Conservation (phyloP, 2,888 invertebrate genomes). For the Shargacucullia verbasci region DNA sequence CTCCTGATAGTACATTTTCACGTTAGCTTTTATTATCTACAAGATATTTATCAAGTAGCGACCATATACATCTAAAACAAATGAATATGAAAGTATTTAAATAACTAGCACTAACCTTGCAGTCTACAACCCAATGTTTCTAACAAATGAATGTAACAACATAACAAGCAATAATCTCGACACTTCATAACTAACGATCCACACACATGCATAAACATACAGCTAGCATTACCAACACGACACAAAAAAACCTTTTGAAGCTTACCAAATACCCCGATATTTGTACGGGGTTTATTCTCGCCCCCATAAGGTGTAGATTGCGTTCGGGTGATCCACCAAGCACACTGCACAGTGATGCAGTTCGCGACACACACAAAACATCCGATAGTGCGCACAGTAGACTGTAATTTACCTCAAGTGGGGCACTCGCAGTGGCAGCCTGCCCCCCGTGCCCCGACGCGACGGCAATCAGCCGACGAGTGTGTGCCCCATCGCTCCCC, state of each 20-base stretch:
- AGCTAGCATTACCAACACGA: constrained; percentile 31
- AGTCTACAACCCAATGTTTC: too few species aligned
- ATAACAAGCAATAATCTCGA: constrained; percentile 9
- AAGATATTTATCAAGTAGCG: too few species aligned
- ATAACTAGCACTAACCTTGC: too few species aligned
- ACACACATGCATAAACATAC: constrained; percentile 24
- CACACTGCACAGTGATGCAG: constrained; percentile 56
- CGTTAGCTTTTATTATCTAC: too few species aligned
- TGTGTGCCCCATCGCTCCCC: constrained; percentile 64
- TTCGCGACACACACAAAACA: constrained; percentile 71
- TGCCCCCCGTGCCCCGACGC: constrained; percentile 60
- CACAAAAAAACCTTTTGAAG: constrained; percentile 54
- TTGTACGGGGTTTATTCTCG: constrained; percentile 54
- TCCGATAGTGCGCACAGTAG: constrained; percentile 72
- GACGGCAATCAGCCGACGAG: constrained; percentile 73
- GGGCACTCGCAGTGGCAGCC: constrained; percentile 66
- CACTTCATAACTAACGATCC: constrained; percentile 24
- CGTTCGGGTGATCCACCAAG: constrained; percentile 63
- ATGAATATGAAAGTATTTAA: too few species aligned
- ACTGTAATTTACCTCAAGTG: constrained; percentile 84
- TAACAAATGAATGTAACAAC: too few species aligned
- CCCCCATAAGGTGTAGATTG: constrained; percentile 60
- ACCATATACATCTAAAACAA: too few species aligned
- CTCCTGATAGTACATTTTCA: too few species aligned
- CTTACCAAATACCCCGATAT: constrained; percentile 61